A percentile compares a stretch with the other conserved stretches of the same genome.
Conservation (phyloP, 2,113 vertebrate species). For the Porphyrio hochstetteri region DNA sequence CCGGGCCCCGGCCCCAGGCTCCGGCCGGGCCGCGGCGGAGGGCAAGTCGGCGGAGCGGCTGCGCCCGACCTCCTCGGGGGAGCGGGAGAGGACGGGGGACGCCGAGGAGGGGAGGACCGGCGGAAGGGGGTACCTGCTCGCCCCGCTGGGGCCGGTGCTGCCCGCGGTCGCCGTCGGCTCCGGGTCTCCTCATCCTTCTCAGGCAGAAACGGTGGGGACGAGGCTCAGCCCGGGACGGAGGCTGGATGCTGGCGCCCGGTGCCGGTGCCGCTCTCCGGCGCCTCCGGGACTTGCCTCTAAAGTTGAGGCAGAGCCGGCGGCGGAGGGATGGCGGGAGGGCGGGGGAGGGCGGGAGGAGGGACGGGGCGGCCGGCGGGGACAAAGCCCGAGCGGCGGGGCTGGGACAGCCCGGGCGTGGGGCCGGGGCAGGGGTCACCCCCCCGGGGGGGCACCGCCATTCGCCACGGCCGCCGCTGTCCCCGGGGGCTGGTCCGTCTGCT, state of each 20-base stretch:
- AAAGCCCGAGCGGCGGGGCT: background rate
- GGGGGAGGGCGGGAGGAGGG: background rate
- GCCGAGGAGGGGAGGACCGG: background rate
- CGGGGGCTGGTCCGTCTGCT: background rate
- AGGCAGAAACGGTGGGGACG: background rate
- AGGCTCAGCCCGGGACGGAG: background rate
- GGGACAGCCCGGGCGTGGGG: background rate
- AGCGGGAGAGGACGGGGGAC: no score
- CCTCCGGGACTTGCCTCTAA: background rate
- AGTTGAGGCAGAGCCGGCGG: background rate
- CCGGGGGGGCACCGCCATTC: background rate
- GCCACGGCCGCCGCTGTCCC: background rate
- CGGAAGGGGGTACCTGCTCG: background rate
- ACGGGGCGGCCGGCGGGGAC: background rate
- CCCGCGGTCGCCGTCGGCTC: background rate
- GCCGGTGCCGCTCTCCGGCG: background rate
- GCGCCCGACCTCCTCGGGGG: background rate
- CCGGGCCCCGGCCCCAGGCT: background rate
- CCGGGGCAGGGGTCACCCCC: slow-evolving; percentile 3
- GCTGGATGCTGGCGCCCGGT: background rate
- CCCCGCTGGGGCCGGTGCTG: background rate
- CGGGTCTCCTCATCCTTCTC: background rate
- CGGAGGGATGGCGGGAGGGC: background rate
- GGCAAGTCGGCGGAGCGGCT: background rate
- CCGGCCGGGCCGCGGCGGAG: background rate